These are phyloP conservation scores for Noctua janthina DNA, from an alignment of 2,888 invertebrate species.

Conservation along the genomic window DNA sequence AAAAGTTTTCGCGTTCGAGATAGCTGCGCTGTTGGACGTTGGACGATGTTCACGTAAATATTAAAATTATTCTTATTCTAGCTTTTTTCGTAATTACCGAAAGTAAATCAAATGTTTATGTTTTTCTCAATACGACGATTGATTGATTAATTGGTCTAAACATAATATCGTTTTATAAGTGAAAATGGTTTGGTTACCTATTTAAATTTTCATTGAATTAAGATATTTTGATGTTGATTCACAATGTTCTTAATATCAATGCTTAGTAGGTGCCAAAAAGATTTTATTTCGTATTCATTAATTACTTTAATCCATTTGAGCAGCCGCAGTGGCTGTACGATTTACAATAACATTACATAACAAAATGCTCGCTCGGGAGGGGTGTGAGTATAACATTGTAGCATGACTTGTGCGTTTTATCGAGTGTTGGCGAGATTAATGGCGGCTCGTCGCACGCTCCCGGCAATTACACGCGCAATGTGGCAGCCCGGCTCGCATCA, in stretches of 20 bases:
- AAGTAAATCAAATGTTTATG: not conserved
- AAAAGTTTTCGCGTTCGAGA: slow-evolving; percentile 47
- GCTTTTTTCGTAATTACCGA: slow-evolving; percentile 13
- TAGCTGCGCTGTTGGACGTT: slow-evolving; percentile 15
- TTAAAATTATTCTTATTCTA: slow-evolving; percentile 6
- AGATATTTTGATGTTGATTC: not conserved
- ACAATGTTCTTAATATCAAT: not conserved
- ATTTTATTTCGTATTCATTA: slow-evolving; percentile 28
- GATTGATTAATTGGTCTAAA: not conserved
- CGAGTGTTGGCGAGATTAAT: slow-evolving; percentile 89
- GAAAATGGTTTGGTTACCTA: not conserved
- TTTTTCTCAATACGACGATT: not conserved
- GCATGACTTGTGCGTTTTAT: slow-evolving; percentile 89
- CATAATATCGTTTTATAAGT: not conserved
- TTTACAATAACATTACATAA: slow-evolving; percentile 67
- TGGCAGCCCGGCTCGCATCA: slow-evolving; percentile 77
- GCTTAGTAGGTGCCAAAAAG: not conserved
- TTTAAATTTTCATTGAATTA: not conserved
- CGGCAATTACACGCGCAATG: slow-evolving; percentile 89
- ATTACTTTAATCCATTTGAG: slow-evolving; percentile 57
- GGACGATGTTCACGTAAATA: slow-evolving; percentile 27
- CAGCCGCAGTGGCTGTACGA: slow-evolving; percentile 45
- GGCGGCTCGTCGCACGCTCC: slow-evolving; percentile 82
- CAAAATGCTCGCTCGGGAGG: slow-evolving; percentile 60
- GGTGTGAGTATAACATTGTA: slow-evolving; percentile 82